Evolutionary conservation across 2,797 vertebrate genomes (phyloP), one percentile per base, ranked within the genome.

Genomic region (Bradypodion ventrale): DNA sequence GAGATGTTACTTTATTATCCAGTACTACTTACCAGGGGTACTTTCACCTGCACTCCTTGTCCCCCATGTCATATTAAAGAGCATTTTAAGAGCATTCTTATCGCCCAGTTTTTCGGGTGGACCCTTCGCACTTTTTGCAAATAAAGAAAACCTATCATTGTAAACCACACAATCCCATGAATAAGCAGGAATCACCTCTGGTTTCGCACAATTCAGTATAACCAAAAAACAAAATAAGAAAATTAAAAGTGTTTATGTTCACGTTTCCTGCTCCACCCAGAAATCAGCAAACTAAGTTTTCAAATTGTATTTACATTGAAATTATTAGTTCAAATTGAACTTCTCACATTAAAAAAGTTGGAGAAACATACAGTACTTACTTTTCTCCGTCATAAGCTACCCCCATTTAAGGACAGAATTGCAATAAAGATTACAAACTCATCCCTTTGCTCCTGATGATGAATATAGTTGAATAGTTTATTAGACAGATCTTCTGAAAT

Each of bases 101-200:
- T n/a, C n/a, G n/a, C n/a, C n/a, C n/a, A n/a, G n/a, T n/a, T n/a
- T n/a, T n/a, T n/a, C n/a, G n/a, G n/a, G n/a, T n/a, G n/a, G n/a
- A n/a, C n/a, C n/a, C n/a, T n/a, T n/a, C n/a, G n/a, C n/a, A n/a
- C n/a, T n/a, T n/a, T n/a, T n/a, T 90, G 85, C 5, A 94, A 83
- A 90, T 82, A 82, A 52, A 82, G 21, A 84, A 16, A 66, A 1
- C 78, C 65, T 27, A 73, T n/a, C 12, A 15, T 73, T 88, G 92
- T 91, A 92, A 68, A 77, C 83, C 19, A 69, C n/a, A 85, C 4
- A 29, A 60, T 83, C 44, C 73, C 8, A 82, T 1, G 78, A 56
- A 56, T 19, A 56, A 56, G 19, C 52, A 56, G 52, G 56, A 56
- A 16, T 13, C 52, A 56, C 12, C 52, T 56, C 29, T 69, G 35